Evolutionary conservation across 2,888 invertebrate genomes (phyloP).

Genomic region (Noctua janthina): DNA sequence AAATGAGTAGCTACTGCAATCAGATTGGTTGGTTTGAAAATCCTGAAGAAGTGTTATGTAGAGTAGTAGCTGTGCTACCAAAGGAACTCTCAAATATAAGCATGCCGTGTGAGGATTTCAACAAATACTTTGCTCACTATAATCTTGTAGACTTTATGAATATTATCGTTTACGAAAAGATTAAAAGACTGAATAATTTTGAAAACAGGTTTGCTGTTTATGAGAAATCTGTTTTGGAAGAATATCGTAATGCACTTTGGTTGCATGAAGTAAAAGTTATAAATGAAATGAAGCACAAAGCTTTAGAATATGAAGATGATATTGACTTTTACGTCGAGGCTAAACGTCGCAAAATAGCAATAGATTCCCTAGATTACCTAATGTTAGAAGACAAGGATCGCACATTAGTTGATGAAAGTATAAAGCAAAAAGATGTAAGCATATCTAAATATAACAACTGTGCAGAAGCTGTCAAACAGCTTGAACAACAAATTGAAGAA

Average conservation of each 20-base stretch:
- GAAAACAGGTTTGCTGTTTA: constrained; percentile 90
- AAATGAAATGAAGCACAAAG: constrained; percentile 81
- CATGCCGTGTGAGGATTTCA: constrained; percentile 81
- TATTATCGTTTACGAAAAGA: constrained; percentile 89
- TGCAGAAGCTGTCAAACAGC: constrained; percentile 82
- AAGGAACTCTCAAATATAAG: constrained; percentile 81
- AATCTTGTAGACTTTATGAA: constrained; percentile 90
- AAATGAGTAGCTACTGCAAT: constrained; percentile 87
- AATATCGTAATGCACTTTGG: constrained; percentile 90
- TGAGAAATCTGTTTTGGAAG: constrained; percentile 87
- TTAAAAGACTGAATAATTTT: constrained; percentile 85
- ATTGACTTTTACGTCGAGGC: constrained; percentile 81
- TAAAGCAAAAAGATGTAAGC: constrained; percentile 78
- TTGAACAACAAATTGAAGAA: constrained; percentile 87
- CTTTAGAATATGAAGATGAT: constrained; percentile 81
- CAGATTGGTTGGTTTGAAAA: constrained; percentile 88
- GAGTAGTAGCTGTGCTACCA: constrained; percentile 85
- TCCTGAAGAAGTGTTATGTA: constrained; percentile 86
- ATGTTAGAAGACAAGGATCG: constrained; percentile 84
- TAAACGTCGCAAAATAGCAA: constrained; percentile 85
- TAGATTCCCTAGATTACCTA: constrained; percentile 82
- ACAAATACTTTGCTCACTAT: constrained; percentile 81
- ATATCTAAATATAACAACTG: constrained; percentile 81
- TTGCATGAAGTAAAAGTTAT: constrained; percentile 86
- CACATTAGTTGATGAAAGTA: constrained; percentile 81